These are phyloP conservation scores for Crotalus helleri DNA, from an alignment of 2,113 vertebrate genomes.

Conservation along the genomic window DNA sequence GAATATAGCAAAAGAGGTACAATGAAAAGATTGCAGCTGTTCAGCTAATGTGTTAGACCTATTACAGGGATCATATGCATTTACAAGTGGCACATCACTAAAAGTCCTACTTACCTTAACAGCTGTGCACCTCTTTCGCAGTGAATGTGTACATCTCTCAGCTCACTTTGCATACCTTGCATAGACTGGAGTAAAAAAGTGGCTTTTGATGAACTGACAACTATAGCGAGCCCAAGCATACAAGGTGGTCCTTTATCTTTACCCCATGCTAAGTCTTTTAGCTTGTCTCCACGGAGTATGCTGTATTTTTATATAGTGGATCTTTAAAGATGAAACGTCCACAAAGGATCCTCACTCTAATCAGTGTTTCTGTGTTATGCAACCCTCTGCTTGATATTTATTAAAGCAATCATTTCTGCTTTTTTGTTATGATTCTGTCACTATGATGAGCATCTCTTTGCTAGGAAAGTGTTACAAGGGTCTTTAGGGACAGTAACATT, in stretches of 20 bases:
- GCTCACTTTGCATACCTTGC: slow-evolving; percentile 51
- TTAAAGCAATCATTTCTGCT: not conserved
- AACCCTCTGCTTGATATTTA: slow-evolving; percentile 1
- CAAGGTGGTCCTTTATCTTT: slow-evolving; percentile 28
- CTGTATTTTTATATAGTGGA: not conserved
- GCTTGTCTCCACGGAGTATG: not conserved
- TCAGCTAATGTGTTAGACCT: slow-evolving; percentile 31
- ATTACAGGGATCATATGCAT: slow-evolving; percentile 49
- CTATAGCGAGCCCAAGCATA: slow-evolving; percentile 33
- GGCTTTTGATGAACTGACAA: slow-evolving; percentile 49
- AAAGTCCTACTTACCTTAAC: slow-evolving; percentile 47
- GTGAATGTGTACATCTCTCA: slow-evolving; percentile 53
- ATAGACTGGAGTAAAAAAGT: slow-evolving; percentile 48
- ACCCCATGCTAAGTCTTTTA: slow-evolving; percentile 21
- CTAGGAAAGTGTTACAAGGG: not conserved
- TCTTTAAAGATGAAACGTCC: slow-evolving; percentile 6
- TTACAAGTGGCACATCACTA: slow-evolving; percentile 59
- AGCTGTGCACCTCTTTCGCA: slow-evolving; percentile 34
- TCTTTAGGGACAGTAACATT: not conserved
- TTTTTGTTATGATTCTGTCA: not conserved
- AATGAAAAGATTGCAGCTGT: slow-evolving; percentile 58
- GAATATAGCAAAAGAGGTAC: slow-evolving; percentile 44
- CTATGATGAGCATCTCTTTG: not conserved
- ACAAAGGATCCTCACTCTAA: not conserved
- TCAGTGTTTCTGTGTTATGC: not conserved